Evolutionary conservation across 2,113 vertebrate species (phyloP).

Genomic region (Smithornis capensis): DNA sequence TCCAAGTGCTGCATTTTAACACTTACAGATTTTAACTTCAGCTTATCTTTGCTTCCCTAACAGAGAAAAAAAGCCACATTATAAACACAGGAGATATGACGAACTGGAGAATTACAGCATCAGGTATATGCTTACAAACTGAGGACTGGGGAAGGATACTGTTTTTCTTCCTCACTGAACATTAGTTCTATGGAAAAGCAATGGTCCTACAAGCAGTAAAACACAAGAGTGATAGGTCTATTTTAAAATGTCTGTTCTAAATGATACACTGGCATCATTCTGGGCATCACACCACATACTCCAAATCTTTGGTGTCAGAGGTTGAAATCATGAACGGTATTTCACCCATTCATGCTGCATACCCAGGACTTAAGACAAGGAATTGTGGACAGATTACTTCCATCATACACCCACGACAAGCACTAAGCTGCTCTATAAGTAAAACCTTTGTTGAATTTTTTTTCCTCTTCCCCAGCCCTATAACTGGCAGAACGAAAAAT

Average conservation of each 20-base stretch:
- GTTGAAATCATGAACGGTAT: background rate
- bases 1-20: background rate
- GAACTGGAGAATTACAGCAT: background rate
- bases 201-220: background rate
- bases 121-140: background rate
- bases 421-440: background rate
- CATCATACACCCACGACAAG: constrained; percentile 35
- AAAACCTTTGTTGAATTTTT: background rate
- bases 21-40: background rate
- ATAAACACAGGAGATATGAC: background rate
- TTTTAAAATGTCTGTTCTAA: background rate
- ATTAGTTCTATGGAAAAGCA: background rate
- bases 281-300: background rate
- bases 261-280: background rate
- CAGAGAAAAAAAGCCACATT: accelerated
- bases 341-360: background rate
- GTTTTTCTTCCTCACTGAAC: background rate
- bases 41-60: background rate
- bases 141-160: background rate
- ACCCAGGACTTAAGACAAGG: background rate
- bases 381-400: constrained; percentile 24
- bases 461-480: background rate
- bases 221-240: background rate
- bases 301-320: background rate
- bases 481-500: constrained; percentile 21